A percentile compares a stretch with the other conserved stretches of the same genome.
Conservation (phyloP, 2,888 invertebrate species). For the Acanthoscelides obtectus region DNA sequence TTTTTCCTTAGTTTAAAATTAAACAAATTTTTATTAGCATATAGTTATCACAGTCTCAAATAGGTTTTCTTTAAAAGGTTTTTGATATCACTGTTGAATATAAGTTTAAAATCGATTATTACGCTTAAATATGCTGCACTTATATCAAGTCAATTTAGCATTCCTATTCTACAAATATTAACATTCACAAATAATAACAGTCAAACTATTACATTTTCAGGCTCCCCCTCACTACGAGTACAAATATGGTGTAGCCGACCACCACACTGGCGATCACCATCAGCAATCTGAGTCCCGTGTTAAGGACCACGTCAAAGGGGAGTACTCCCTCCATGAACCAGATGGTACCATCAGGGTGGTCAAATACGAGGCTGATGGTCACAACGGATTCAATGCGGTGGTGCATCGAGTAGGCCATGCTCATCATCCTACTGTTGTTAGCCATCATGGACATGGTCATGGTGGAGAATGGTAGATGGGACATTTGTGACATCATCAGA, state of each 20-base stretch:
- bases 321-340: constrained; percentile 59
- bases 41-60: no score
- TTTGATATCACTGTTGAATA: no score
- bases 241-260: constrained; percentile 53
- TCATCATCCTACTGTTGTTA: constrained; percentile 25
- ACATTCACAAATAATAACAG: no score
- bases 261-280: constrained; percentile 52
- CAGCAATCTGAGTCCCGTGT: constrained; percentile 52
- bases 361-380: constrained; percentile 58
- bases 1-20: no score
- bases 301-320: constrained; percentile 58
- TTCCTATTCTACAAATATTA: no score
- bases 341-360: constrained; percentile 61
- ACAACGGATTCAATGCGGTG: constrained; percentile 59
- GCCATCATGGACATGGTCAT: constrained; percentile 8
- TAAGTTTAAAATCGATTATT: no score
- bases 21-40: no score
- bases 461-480: constrained; percentile 4
- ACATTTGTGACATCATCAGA: background rate
- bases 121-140: no score
- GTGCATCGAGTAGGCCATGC: constrained; percentile 49
- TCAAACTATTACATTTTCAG: background rate
- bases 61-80: no score
- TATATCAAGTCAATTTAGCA: no score
- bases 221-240: constrained; percentile 46